Evolutionary conservation across 2,797 vertebrate species (phyloP).

Genomic region (Lerista edwardsae): DNA sequence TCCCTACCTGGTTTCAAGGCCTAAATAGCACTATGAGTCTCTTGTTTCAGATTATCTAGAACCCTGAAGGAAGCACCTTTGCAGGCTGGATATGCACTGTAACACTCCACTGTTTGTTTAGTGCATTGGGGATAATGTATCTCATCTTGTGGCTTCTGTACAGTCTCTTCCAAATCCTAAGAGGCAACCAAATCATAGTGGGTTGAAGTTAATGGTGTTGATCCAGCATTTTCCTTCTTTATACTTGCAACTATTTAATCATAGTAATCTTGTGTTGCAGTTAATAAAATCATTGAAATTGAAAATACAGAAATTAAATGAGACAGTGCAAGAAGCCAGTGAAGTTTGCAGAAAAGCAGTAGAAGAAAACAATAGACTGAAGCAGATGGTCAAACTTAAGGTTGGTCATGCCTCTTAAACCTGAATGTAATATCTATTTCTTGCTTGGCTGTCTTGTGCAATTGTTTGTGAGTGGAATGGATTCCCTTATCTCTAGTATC

Average conservation of each 20-base stretch:
- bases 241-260: neutral
- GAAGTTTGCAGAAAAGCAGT: constrained; percentile 60
- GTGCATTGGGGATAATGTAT: no score
- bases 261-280: constrained; percentile 54
- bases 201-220: neutral
- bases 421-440: neutral
- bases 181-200: neutral
- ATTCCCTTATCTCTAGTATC: neutral
- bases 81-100: no score
- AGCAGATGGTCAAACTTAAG: constrained; percentile 65
- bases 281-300: constrained; percentile 70
- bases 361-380: constrained; percentile 71
- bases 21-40: no score
- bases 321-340: constrained; percentile 64
- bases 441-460: neutral
- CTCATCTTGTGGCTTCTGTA: no score
- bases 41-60: no score
- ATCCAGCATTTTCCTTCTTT: neutral
- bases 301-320: constrained; percentile 71
- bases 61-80: no score
- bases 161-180: neutral
- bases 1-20: no score
- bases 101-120: no score
- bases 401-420: constrained; percentile 40
- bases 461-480: neutral